phyloP scores from a whole-genome alignment of 2,113 vertebrate species.

The Zosterops lateralis region DNA sequence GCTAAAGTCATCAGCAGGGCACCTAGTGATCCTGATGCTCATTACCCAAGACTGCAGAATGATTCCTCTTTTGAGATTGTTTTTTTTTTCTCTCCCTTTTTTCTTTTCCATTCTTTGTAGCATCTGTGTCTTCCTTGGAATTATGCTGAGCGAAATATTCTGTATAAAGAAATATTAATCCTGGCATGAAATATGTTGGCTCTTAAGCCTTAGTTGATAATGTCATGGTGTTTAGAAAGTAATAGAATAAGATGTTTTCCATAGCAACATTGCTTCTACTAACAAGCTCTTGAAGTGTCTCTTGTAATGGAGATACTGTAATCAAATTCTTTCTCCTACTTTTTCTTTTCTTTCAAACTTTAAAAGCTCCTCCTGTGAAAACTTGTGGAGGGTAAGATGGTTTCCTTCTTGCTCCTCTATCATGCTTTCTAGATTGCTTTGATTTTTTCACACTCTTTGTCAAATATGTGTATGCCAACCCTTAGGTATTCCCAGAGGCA shows the following conservation, averaged over 20 bases:
- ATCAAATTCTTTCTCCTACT: neutral
- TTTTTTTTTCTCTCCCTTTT: neutral
- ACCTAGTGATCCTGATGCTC: neutral
- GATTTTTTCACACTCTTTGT: neutral
- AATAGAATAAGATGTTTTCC: neutral
- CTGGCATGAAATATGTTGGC: neutral
- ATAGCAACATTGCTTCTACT: neutral
- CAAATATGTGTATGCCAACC: neutral
- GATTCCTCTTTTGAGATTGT: neutral
- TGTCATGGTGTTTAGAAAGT: neutral
- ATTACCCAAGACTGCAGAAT: neutral
- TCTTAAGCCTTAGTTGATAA: neutral
- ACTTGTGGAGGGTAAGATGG: neutral
- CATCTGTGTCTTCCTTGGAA: neutral
- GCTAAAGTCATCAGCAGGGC: neutral
- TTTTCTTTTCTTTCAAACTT: neutral
- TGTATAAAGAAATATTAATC: neutral
- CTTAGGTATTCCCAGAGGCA: neutral
- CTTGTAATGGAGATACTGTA: neutral
- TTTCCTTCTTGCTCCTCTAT: neutral
- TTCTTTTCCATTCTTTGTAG: neutral
- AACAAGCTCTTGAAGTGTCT: neutral
- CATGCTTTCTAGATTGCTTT: neutral
- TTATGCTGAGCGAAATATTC: neutral
- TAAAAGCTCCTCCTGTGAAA: neutral